Base-by-base conservation (phyloP, 2,888 invertebrate species). In the Acleris cristana region DNA sequence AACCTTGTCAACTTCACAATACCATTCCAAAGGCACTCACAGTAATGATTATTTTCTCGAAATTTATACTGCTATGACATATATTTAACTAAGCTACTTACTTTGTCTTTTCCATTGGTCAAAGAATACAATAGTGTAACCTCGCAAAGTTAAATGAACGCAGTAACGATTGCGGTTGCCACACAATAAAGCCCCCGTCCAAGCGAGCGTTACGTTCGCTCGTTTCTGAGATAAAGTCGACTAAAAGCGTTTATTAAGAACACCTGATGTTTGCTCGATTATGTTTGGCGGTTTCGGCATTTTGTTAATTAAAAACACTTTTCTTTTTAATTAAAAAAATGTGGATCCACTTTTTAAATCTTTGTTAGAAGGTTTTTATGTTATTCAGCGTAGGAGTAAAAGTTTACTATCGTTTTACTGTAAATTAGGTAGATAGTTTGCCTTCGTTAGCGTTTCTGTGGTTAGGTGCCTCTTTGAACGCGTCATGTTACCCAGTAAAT, bases 281-380 rank as follows among this genome's bases (percentile, higher is more conserved):
- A 45, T 45, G 45, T 34, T 45, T 19, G 26, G 26, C 26, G 14
- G 19, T 44, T 48, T 52, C 6, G 44, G 57, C 53, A 58, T 53
- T 64, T 30, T 53, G 53, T 48, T 59, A 48, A 65, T 59, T 65
- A 59, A 58, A 45, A 44, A 49, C 51, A 7, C 45, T 21, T 58
- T 34, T 14, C 48, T 44, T 51, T 51, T 56, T 56, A 56, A 63
- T 64, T 64, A 55, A 51, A 54, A 56, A 55, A 40, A 23, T 7
- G 56, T 16, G 44, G 21, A 16, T 19, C 14, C 21, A 44, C 6
- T 21, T 44, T 34, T 34, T 34, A 34, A 21, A 40, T 21, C 40
- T 26, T 8, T 14, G 19, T 44, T 2, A 54, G 18, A 14, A 18
- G 12, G 45, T 14, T 45, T 3, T 45, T 45, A 45, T n/a, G 45